Base-by-base conservation (phyloP, 2,113 vertebrate species). In the Morphnarchus princeps region DNA sequence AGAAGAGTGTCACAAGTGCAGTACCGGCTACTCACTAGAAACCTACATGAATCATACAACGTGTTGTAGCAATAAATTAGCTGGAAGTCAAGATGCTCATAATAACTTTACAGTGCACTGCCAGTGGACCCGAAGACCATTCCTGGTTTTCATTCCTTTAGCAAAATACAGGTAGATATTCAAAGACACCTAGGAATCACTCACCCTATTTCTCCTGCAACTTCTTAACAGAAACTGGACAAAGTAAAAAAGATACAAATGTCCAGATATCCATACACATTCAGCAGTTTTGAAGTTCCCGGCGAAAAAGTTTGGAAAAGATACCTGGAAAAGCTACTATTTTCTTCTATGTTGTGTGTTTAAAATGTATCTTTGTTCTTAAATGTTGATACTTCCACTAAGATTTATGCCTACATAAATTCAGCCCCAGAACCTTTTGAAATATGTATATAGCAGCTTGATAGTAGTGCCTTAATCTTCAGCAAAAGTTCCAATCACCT, bases 381-480 rank as follows among this genome's bases (percentile, higher is more conserved):
- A 86, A 36, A 58, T 47, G 49, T 28, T 66, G n/a, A 43, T 34
- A 26, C 6, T 59, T 93, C 73, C 26, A 4, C 42, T 79, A 77
- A 86, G 19, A 76, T 76, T 81, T 70, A 83, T 49, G 47, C 28
- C 32, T 82, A 61, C 61, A 66, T 65, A 83, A 76, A 77, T 84
- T 87, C 2, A 0, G 5, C 24, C n/a, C 17, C n/a, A 67, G 36
- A 32, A 83, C 79, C 12, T 94, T 80, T 34, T 43, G 38, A 93
- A 93, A 73, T 67, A 50, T 6, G 2, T n/a, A 76, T 88, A 66
- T 95, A 85, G 24, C 42, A 84, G 58, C 36, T 82, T 36, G 28
- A 85, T 81, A 72, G 16, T 24, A 78, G 32, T 78, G 45, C 57
- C 49, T 72, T 79, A 66, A 91, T 91, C 25, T 92, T 89, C 66